Evolutionary conservation across 2,888 invertebrate genomes (phyloP).

Genomic region (Hipparchia sbordonii): DNA sequence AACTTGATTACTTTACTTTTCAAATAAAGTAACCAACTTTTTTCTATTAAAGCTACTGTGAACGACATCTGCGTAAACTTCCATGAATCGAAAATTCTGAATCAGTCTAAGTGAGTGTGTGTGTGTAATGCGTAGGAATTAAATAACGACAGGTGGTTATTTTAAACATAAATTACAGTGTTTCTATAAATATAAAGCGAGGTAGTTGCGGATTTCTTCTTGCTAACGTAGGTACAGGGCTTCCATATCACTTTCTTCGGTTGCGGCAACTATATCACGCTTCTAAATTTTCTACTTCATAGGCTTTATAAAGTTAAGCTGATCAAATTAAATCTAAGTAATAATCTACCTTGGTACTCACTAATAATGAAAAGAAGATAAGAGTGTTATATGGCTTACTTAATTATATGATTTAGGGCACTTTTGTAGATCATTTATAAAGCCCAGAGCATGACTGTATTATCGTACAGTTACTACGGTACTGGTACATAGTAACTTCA

Average conservation of each 20-base stretch:
- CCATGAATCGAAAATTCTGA: neutral
- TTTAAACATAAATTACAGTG: neutral
- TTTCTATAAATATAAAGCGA: neutral
- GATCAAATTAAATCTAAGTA: neutral
- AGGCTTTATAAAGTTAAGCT: slow-evolving; percentile 9
- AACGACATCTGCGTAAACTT: too few species aligned
- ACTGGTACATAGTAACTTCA: too few species aligned
- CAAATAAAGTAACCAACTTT: neutral
- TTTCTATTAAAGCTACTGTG: neutral
- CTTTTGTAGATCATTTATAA: too few species aligned
- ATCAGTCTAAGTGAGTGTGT: too few species aligned
- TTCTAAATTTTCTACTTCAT: neutral
- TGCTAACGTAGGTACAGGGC: neutral
- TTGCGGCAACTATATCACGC: neutral
- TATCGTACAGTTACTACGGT: too few species aligned
- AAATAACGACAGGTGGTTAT: neutral
- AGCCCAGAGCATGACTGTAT: too few species aligned
- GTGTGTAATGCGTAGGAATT: neutral
- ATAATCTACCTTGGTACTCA: neutral
- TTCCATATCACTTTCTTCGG: neutral
- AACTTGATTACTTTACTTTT: slow-evolving; percentile 29
- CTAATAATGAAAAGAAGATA: neutral
- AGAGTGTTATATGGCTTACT: too few species aligned
- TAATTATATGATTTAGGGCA: too few species aligned
- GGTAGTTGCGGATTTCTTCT: neutral